Percentiles rank a stretch among this genome's conserved stretches.
Conservation (phyloP, 2,797 vertebrate genomes). For the Neoniphon sammara region DNA sequence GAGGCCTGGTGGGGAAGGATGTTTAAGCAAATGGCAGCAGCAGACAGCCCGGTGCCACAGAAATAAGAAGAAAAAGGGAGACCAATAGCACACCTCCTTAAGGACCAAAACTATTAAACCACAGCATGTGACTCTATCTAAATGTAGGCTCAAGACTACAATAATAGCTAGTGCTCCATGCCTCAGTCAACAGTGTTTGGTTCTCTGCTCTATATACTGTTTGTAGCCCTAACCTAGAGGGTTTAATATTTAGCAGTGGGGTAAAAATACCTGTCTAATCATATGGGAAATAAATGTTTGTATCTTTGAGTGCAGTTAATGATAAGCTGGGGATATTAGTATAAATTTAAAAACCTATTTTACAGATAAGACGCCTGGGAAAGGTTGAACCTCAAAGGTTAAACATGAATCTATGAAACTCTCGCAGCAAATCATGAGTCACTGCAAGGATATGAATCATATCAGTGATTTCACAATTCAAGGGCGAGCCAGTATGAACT, state of each 20-base stretch:
- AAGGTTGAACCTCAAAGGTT: slow-evolving; percentile 21
- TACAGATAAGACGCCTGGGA: slow-evolving; percentile 35
- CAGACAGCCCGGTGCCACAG: slow-evolving; percentile 32
- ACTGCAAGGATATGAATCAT: slow-evolving; percentile 49
- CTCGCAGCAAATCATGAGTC: background rate
- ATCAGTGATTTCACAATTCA: slow-evolving; percentile 25
- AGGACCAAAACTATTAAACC: slow-evolving; percentile 31
- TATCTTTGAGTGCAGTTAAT: slow-evolving; percentile 39
- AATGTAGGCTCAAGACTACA: slow-evolving; percentile 25
- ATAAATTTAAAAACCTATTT: slow-evolving; percentile 30
- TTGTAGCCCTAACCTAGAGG: slow-evolving; percentile 9
- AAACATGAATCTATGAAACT: slow-evolving; percentile 27
- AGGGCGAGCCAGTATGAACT: slow-evolving; percentile 17
- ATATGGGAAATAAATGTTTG: background rate
- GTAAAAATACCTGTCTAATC: slow-evolving; percentile 3
- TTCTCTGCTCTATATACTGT: slow-evolving; percentile 14
- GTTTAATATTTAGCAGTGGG: background rate
- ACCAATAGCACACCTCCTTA: slow-evolving; percentile 23
- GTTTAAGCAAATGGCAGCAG: slow-evolving; percentile 34
- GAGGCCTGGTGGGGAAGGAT: slow-evolving; percentile 3
- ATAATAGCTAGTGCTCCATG: slow-evolving; percentile 26
- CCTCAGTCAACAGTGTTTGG: background rate
- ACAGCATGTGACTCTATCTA: slow-evolving; percentile 34
- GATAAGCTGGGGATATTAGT: slow-evolving; percentile 35
- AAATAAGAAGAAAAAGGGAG: slow-evolving; percentile 42